Evolutionary conservation across 2,113 vertebrate species (phyloP).

Genomic region (Propithecus coquereli): DNA sequence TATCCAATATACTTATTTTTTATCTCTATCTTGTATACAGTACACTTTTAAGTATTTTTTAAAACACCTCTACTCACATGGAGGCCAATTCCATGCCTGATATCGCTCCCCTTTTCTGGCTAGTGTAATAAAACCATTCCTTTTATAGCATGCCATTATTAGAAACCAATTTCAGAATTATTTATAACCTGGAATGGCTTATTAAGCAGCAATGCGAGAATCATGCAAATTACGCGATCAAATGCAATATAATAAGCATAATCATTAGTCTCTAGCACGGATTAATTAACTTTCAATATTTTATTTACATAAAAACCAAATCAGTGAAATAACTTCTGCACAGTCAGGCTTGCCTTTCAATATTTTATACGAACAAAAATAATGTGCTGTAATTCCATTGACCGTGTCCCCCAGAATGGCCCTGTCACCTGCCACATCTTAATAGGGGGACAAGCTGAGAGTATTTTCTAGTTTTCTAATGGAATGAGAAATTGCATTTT

Average conservation of each 20-base stretch:
- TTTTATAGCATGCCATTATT: conserved; percentile 92
- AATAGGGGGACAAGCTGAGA: conserved; percentile 92
- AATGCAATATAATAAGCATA: conserved; percentile 94
- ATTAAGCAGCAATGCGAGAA: conserved; percentile 95
- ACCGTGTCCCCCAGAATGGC: conserved; percentile 88
- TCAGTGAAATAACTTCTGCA: conserved; percentile 91
- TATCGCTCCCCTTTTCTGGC: conserved; percentile 81
- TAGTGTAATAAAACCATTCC: conserved; percentile 87
- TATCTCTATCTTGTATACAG: conserved; percentile 71
- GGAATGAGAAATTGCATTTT: conserved; percentile 98
- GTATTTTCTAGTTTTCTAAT: conserved; percentile 94
- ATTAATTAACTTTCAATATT: conserved; percentile 89
- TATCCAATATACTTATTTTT: conserved; percentile 70
- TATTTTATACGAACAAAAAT: conserved; percentile 88
- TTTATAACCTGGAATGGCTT: conserved; percentile 93
- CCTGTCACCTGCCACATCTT: conserved; percentile 96
- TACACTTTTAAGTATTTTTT: conserved; percentile 83
- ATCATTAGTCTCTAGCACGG: conserved; percentile 93
- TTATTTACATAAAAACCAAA: conserved; percentile 96
- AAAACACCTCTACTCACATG: conserved; percentile 79
- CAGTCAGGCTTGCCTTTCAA: conserved; percentile 88
- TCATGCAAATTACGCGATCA: conserved; percentile 93
- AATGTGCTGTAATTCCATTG: conserved; percentile 85
- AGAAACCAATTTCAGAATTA: conserved; percentile 92
- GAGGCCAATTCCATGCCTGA: conserved; percentile 78